phyloP scores from a whole-genome alignment of 2,113 vertebrate genomes.

The Acrocephalus kingi region DNA sequence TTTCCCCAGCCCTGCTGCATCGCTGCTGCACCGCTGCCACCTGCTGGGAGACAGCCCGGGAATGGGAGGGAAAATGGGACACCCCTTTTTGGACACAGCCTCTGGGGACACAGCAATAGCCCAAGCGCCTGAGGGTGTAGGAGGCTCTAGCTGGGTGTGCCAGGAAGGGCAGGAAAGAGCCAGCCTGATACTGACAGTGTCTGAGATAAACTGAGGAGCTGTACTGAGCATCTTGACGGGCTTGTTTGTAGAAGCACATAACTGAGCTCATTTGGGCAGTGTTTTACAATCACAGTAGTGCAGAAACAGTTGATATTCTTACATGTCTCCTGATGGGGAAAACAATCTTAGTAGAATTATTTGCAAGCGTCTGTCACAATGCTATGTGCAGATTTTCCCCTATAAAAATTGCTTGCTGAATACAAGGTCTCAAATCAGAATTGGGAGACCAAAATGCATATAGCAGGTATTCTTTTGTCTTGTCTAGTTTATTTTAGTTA shows the following conservation, averaged over 20 bases:
- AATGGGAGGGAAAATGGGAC: background rate
- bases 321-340: background rate
- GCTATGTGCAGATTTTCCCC: background rate
- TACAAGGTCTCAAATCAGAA: background rate
- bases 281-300: background rate
- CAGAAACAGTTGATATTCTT: background rate
- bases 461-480: background rate
- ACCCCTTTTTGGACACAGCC: background rate
- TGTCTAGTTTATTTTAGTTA: background rate
- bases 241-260: background rate
- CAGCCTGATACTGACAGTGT: background rate
- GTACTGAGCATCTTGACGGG: background rate
- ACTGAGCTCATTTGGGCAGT: background rate
- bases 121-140: background rate
- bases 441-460: background rate
- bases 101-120: background rate
- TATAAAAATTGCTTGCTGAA: background rate
- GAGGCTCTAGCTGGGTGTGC: background rate
- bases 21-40: conserved; percentile 10
- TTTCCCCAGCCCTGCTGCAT: background rate
- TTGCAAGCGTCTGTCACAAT: background rate
- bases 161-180: background rate
- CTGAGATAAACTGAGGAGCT: background rate
- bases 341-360: background rate
- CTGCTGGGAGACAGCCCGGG: background rate